Percentiles rank a stretch among this genome's conserved stretches.
These are phyloP conservation scores for Papilio helenus DNA, from an alignment of 1,140 invertebrate genomes.

Conservation along the genomic window DNA sequence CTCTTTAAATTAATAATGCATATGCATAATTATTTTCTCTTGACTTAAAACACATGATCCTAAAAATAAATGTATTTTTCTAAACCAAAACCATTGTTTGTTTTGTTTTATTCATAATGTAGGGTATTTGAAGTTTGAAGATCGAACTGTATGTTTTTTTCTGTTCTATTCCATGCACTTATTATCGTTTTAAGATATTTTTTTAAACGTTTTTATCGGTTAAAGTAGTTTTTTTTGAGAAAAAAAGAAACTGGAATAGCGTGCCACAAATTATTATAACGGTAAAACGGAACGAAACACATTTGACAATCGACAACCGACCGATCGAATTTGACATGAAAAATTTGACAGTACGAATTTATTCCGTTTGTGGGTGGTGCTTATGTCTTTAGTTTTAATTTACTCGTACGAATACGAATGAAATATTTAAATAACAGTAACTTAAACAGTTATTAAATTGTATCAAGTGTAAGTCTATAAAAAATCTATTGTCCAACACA, in stretches of 20 bases:
- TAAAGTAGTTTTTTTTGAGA: too few species aligned
- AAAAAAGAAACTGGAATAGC: neutral
- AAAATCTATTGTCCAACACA: constrained; percentile 42
- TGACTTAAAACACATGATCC: neutral
- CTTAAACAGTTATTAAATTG: neutral
- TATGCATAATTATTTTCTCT: too few species aligned
- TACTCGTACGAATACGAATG: constrained; percentile 36
- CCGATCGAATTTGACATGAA: constrained; percentile 54
- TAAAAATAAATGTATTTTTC: neutral
- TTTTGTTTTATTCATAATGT: neutral
- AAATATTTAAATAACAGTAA: constrained; percentile 12
- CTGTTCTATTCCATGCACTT: neutral
- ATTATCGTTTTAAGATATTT: neutral
- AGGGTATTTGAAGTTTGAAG: too few species aligned
- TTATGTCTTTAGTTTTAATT: constrained; percentile 33
- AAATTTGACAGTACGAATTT: constrained; percentile 52
- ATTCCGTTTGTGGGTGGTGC: constrained; percentile 70
- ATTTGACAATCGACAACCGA: constrained; percentile 45
- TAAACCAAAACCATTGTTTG: neutral
- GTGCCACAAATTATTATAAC: constrained; percentile 8
- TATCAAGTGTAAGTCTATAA: constrained; percentile 11
- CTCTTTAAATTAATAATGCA: too few species aligned
- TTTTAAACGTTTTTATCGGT: neutral
- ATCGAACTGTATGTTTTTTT: neutral
- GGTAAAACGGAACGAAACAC: constrained; percentile 44